Conservation (phyloP, 2,797 vertebrate genomes). For the Trachops cirrhosus region DNA sequence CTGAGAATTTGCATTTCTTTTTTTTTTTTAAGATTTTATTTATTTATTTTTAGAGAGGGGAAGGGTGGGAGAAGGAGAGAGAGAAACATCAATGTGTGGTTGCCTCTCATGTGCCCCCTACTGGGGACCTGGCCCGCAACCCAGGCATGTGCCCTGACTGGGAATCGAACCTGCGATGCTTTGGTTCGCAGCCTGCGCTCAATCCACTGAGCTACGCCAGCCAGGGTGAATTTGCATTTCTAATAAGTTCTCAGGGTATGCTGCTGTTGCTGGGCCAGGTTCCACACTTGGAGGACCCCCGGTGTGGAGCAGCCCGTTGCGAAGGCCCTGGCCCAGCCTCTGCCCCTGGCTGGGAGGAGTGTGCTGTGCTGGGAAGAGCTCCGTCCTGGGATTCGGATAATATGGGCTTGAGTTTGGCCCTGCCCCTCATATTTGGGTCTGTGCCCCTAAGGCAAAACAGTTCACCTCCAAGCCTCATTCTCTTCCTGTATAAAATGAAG, state of each 20-base stretch:
- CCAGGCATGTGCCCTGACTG: too few species aligned
- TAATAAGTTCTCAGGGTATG: background rate
- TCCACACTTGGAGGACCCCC: background rate
- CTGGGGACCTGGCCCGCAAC: too few species aligned
- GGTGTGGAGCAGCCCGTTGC: background rate
- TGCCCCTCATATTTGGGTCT: background rate
- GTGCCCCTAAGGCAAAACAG: background rate
- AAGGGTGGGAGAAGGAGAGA: too few species aligned
- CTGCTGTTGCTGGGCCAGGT: background rate
- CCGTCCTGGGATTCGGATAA: background rate
- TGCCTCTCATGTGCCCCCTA: too few species aligned
- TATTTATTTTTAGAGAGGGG: too few species aligned
- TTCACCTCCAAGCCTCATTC: background rate
- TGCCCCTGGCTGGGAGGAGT: background rate
- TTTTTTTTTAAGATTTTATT: too few species aligned
- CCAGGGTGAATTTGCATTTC: constrained; percentile 3
- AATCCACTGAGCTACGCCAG: too few species aligned
- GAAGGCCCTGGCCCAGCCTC: background rate
- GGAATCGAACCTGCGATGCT: too few species aligned
- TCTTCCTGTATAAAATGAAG: background rate
- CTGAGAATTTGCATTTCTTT: background rate
- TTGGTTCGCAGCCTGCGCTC: too few species aligned
- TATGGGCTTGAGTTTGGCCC: background rate
- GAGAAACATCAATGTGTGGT: too few species aligned
- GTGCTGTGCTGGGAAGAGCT: background rate